These are phyloP conservation scores for Ecliptopera silaceata DNA, from an alignment of 2,888 invertebrate species.

Conservation along the genomic window DNA sequence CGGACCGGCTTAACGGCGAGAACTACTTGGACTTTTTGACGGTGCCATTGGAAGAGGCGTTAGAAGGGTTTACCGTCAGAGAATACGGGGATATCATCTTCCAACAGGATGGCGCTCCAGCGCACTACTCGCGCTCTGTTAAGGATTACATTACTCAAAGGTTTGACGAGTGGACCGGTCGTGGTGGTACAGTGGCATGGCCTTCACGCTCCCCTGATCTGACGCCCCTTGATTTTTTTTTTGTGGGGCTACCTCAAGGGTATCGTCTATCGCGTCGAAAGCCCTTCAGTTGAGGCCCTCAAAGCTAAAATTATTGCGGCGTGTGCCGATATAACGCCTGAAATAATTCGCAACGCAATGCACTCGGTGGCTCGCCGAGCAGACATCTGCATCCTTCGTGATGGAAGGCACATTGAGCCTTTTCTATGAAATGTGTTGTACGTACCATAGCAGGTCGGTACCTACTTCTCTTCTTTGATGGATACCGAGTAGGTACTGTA, in stretches of 20 bases:
- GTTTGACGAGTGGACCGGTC: neutral
- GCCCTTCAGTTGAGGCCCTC: neutral
- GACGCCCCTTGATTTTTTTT: neutral
- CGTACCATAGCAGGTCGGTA: no score
- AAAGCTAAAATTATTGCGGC: neutral
- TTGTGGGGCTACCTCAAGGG: neutral
- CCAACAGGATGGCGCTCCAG: neutral
- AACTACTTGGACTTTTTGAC: neutral
- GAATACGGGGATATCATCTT: neutral
- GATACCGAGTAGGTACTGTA: no score
- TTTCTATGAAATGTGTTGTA: no score
- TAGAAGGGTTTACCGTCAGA: neutral
- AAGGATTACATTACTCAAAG: neutral
- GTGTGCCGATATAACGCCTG: neutral
- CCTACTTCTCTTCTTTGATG: no score
- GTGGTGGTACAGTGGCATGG: neutral
- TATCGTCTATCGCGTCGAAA: neutral
- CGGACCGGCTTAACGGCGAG: neutral
- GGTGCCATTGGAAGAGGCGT: neutral
- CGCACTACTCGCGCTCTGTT: neutral
- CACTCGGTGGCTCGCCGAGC: no score
- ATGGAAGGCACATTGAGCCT: no score
- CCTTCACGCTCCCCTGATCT: constrained; percentile 2
- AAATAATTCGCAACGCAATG: no score
- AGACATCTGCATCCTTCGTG: no score